Conservation (phyloP, 2,888 invertebrate species). For the Catonia carolina region DNA sequence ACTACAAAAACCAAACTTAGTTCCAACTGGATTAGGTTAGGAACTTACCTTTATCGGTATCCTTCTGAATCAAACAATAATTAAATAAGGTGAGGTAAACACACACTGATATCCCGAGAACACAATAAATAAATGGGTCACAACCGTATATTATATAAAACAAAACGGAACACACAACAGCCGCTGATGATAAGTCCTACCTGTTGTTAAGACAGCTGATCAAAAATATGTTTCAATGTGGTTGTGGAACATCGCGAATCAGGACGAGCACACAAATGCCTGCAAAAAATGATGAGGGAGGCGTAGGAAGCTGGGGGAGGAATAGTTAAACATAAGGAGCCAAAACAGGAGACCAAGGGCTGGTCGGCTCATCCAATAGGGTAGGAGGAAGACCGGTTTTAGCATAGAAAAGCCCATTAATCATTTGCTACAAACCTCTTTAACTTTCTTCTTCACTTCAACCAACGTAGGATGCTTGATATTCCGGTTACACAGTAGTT, state of each 20-base stretch:
- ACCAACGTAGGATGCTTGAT: conserved; percentile 23
- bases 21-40: too few relatives aligned
- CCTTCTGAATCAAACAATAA: too few relatives aligned
- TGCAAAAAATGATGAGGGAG: conserved; percentile 10
- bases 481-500: conserved; percentile 23
- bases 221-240: not conserved
- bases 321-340: conserved; percentile 10
- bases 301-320: conserved; percentile 5
- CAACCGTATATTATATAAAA: too few relatives aligned
- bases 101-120: too few relatives aligned
- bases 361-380: conserved; percentile 15
- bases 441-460: conserved; percentile 23
- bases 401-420: conserved; percentile 26
- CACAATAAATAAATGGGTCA: too few relatives aligned
- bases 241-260: conserved; percentile 1
- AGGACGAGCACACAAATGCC: conserved; percentile 4
- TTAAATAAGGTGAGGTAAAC: too few relatives aligned
- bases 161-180: not conserved
- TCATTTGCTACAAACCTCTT: conserved; percentile 29
- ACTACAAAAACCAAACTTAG: too few relatives aligned
- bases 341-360: conserved; percentile 15
- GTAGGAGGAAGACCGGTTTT: conserved; percentile 28
- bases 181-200: not conserved
- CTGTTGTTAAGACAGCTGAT: conserved; percentile 8
- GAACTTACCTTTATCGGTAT: too few relatives aligned